These are phyloP conservation scores for Poeciliopsis presidionis DNA, from an alignment of 2,797 vertebrate genomes.

Conservation along the genomic window DNA sequence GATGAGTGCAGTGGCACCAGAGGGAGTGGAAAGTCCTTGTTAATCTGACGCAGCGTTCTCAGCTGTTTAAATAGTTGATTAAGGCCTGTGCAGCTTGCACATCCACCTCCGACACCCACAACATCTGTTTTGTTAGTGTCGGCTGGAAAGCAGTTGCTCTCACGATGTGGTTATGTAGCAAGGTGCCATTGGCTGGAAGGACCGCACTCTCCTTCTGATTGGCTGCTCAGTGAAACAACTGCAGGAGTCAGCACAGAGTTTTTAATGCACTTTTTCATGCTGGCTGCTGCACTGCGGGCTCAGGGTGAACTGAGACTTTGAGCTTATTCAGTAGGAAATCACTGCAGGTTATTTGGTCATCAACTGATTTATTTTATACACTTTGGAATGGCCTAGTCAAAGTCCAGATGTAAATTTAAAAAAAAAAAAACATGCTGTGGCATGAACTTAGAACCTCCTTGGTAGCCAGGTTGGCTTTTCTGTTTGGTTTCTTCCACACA, in stretches of 20 bases:
- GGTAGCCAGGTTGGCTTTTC: neutral
- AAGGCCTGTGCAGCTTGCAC: slow-evolving; percentile 60
- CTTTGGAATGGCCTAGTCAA: neutral
- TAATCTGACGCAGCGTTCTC: slow-evolving; percentile 61
- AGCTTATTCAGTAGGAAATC: neutral
- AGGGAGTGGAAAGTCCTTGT: slow-evolving; percentile 48
- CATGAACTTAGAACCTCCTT: neutral
- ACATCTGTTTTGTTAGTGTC: slow-evolving; percentile 72
- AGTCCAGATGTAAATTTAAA: neutral
- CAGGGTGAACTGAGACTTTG: too few species aligned
- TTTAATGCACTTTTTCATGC: slow-evolving; percentile 11
- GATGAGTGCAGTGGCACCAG: slow-evolving; percentile 27
- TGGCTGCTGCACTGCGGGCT: slow-evolving; percentile 20
- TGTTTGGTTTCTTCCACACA: neutral
- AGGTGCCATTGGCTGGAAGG: slow-evolving; percentile 68
- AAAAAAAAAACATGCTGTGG: neutral
- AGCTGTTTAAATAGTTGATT: slow-evolving; percentile 70
- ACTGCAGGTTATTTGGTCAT: neutral
- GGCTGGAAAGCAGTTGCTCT: slow-evolving; percentile 58
- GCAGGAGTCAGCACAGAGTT: slow-evolving; percentile 25
- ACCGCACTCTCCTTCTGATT: slow-evolving; percentile 30
- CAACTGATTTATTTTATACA: neutral
- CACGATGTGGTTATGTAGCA: slow-evolving; percentile 55
- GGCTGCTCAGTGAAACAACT: slow-evolving; percentile 30
- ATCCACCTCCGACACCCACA: slow-evolving; percentile 60